A percentile compares a stretch with the other conserved stretches of the same genome.
phyloP scores from a whole-genome alignment of 2,888 invertebrate genomes.

The Orthosia incerta region DNA sequence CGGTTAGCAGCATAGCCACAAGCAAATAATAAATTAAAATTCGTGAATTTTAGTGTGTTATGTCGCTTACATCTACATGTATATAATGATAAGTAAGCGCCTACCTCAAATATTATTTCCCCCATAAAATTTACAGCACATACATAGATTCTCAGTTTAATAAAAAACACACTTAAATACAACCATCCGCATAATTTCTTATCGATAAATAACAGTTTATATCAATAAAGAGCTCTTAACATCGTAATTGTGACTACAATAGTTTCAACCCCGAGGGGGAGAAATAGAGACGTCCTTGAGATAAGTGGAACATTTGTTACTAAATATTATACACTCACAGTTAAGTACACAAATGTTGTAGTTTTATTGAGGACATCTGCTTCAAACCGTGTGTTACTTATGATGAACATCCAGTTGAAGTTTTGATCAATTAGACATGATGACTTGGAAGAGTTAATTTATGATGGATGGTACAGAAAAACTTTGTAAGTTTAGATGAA shows the following conservation, averaged over 20 bases:
- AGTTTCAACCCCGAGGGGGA: constrained; percentile 37
- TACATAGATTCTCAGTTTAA: background rate
- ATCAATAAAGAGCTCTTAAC: constrained; percentile 28
- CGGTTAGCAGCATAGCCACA: too few species aligned
- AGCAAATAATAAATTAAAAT: too few species aligned
- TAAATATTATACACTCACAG: constrained; percentile 47
- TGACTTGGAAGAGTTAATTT: too few species aligned
- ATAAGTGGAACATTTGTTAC: constrained; percentile 59
- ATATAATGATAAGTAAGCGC: too few species aligned
- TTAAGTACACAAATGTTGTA: constrained; percentile 40
- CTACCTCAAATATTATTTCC: too few species aligned
- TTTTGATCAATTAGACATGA: too few species aligned
- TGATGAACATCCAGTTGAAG: too few species aligned
- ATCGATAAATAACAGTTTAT: constrained; percentile 27
- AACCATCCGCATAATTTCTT: constrained; percentile 16
- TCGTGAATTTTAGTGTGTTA: too few species aligned
- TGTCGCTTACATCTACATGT: too few species aligned
- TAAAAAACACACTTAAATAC: background rate
- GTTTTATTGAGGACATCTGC: constrained; percentile 45
- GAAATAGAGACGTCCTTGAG: constrained; percentile 52
- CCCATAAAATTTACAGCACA: background rate
- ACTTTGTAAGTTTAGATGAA: too few species aligned
- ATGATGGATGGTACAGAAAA: too few species aligned
- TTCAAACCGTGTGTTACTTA: too few species aligned
- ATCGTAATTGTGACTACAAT: constrained; percentile 44